A percentile compares a stretch with the other conserved stretches of the same genome.
These are phyloP conservation scores for Diadumene lineata DNA, from an alignment of 92 coral and sea anemone genomes.

Conservation along the genomic window DNA sequence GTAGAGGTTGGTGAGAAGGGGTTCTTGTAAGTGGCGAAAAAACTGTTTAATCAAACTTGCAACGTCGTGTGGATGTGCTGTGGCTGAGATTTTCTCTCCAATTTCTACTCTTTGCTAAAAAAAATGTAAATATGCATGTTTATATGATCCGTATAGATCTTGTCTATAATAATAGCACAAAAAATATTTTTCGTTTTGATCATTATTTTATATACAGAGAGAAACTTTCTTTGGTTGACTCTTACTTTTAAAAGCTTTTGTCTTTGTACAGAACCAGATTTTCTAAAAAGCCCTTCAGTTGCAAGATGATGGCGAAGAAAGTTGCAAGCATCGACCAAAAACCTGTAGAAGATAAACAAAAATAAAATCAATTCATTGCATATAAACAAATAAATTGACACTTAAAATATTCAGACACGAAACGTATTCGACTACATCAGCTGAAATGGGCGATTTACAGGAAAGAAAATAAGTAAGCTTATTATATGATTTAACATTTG, in stretches of 20 bases:
- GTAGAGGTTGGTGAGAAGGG: constrained; percentile 80
- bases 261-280: constrained; percentile 96
- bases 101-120: constrained; percentile 79
- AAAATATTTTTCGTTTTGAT: too few species aligned
- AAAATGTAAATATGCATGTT: too few species aligned
- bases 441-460: neutral
- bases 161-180: too few species aligned
- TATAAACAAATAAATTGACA: too few species aligned
- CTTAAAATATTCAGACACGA: too few species aligned
- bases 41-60: constrained; percentile 96
- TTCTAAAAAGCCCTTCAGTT: constrained; percentile 94
- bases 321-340: constrained; percentile 82
- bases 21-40: constrained; percentile 93
- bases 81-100: constrained; percentile 71
- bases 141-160: too few species aligned
- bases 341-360: too few species aligned
- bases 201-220: too few species aligned
- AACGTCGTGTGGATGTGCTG: constrained; percentile 93
- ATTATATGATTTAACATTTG: neutral
- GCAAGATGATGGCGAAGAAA: constrained; percentile 85
- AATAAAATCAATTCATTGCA: too few species aligned
- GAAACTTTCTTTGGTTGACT: too few species aligned
- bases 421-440: too few species aligned
- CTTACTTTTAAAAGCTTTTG: constrained; percentile 85
- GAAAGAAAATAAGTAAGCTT: neutral